Conservation (phyloP, 2,113 vertebrate genomes). For the Toxotes jaculatrix region DNA sequence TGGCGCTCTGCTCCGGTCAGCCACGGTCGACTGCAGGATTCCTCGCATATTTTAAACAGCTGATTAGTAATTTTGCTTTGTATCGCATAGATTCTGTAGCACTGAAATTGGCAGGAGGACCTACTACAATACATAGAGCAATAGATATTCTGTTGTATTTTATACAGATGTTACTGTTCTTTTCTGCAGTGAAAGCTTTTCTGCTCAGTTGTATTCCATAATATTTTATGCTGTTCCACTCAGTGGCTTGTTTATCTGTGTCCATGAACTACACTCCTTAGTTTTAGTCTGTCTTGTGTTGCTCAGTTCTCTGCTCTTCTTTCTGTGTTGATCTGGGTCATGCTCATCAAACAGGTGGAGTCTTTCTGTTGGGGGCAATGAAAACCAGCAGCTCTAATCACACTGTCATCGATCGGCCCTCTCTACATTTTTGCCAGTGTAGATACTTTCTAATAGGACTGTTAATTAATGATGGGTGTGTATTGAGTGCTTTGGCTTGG, state of each 20-base stretch:
- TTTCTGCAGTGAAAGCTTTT: background rate
- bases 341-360: conserved; percentile 41
- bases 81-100: background rate
- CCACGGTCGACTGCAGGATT: conserved; percentile 39
- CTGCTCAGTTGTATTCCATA: background rate
- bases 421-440: conserved; percentile 43
- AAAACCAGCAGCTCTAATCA: conserved; percentile 61
- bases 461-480: conserved; percentile 68
- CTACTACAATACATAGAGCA: background rate
- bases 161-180: conserved; percentile 4
- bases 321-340: conserved; percentile 6
- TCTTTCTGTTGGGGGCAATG: conserved; percentile 32
- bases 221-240: conserved; percentile 1
- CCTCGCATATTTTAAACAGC: conserved; percentile 35
- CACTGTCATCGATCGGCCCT: conserved; percentile 52
- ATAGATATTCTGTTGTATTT: background rate
- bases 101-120: background rate
- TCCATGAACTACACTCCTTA: conserved; percentile 30
- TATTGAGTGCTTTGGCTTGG: conserved; percentile 56
- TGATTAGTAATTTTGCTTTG: conserved; percentile 22
- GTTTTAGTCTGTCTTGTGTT: conserved; percentile 18
- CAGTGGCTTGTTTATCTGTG: background rate
- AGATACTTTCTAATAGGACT: conserved; percentile 63
- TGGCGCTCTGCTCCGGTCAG: conserved; percentile 45
- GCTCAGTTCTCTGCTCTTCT: conserved; percentile 4